phyloP scores from a whole-genome alignment of 2,888 invertebrate species.

The Pseudococcus longispinus region DNA sequence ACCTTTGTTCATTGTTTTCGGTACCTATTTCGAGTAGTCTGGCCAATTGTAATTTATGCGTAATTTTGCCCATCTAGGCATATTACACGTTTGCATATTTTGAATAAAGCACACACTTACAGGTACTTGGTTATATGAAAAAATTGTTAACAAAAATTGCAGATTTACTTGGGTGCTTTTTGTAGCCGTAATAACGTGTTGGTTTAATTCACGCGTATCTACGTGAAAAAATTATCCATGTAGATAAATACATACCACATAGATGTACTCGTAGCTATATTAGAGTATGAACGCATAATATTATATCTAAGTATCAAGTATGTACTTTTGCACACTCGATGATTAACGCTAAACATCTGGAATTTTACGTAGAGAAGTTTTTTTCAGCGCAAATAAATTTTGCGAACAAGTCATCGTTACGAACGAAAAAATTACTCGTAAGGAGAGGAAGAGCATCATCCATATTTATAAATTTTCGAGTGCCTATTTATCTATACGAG shows the following conservation, averaged over 20 bases:
- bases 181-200: not conserved
- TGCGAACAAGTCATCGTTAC: too few relatives aligned
- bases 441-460: too few relatives aligned
- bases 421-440: too few relatives aligned
- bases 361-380: too few relatives aligned
- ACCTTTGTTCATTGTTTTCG: not conserved
- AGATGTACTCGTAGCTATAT: not conserved
- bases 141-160: not conserved
- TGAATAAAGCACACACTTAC: not conserved
- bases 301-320: too few relatives aligned
- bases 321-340: too few relatives aligned
- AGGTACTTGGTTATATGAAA: not conserved
- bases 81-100: not conserved
- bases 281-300: too few relatives aligned
- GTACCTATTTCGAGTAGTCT: not conserved
- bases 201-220: not conserved
- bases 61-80: not conserved
- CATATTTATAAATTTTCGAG: too few relatives aligned
- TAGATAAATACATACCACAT: not conserved
- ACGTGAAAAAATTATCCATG: not conserved
- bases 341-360: too few relatives aligned
- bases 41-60: not conserved
- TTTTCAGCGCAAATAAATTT: too few relatives aligned
- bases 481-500: too few relatives aligned
- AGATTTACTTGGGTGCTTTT: not conserved